These are phyloP conservation scores for Eublepharis macularius DNA, from an alignment of 2,113 vertebrate genomes.

Conservation along the genomic window DNA sequence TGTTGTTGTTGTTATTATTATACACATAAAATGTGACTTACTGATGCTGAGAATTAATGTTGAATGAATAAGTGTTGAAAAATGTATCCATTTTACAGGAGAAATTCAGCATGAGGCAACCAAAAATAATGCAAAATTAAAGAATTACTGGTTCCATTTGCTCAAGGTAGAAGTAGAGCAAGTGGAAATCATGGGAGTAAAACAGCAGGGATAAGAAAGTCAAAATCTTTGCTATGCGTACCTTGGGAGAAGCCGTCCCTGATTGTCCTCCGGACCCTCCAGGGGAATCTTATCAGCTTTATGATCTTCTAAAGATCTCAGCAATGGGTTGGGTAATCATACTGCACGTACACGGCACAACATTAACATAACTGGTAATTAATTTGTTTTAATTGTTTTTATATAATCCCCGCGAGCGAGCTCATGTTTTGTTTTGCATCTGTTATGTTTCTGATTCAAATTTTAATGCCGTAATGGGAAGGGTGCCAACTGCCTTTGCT, in stretches of 20 bases:
- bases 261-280: conserved; percentile 31
- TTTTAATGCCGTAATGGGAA: conserved; percentile 75
- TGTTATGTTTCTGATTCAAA: conserved; percentile 74
- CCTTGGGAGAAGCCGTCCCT: neutral
- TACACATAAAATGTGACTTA: too few relatives aligned
- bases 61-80: too few relatives aligned
- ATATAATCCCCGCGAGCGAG: conserved; percentile 70
- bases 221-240: neutral
- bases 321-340: conserved; percentile 53
- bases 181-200: too few relatives aligned
- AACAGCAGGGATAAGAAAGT: too few relatives aligned
- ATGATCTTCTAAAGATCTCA: conserved; percentile 57
- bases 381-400: conserved; percentile 78
- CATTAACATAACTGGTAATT: conserved; percentile 71
- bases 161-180: too few relatives aligned
- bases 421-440: conserved; percentile 76
- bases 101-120: too few relatives aligned
- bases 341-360: conserved; percentile 42
- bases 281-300: conserved; percentile 51
- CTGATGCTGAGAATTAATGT: too few relatives aligned
- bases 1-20: too few relatives aligned
- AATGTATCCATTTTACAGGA: too few relatives aligned
- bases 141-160: too few relatives aligned
- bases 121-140: too few relatives aligned
- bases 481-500: conserved; percentile 66